Evolutionary conservation across 2,797 vertebrate species (phyloP), one percentile per base, ranked within the genome.

Genomic region (Pempheris klunzingeri): DNA sequence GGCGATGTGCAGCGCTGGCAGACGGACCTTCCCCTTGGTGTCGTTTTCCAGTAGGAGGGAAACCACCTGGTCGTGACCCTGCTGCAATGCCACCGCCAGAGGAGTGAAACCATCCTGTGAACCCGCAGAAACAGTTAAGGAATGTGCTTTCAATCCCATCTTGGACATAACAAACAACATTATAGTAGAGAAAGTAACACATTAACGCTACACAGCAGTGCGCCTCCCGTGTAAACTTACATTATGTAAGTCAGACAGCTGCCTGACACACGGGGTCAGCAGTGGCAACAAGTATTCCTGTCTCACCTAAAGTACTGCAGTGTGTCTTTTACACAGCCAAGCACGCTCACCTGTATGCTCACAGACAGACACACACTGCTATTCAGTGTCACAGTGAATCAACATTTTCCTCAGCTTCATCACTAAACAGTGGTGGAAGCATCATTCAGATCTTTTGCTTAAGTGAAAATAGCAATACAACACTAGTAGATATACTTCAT

Each of bases 21-120:
- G 97, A 4, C 97, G 97, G 1, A 99, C 98, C 79, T 99, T 99
- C 17, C 98, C 98, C 83, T 99, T 99, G 0, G 98, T 99, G 93
- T 99, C 98, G 0, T 99, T 99, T 85, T 99, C 98, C 83, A 99
- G 95, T 47, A 99, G 93, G 71, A 99, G 96, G 0, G 98, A 98
- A 61, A 99, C 98, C 75, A 99, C 98, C 92, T 99, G 97, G 78
- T 99, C 97, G 0, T 99, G 98, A n/a, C 98, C 98, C 88, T 99
- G 98, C 88, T 99, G 98, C 84, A 99, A 90, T 73, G 98, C 98
- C 77, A 99, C 98, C 0, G 98, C 98, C 95, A 99, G 86, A 0
- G 98, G 98, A 0, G 98, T 99, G 92, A 99, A 99, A 44, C 98
- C 98, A 4, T 99, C 98, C 98, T 99, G 86, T 0, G 55, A 30